Evolutionary conservation across 1,140 invertebrate genomes (phyloP).

Genomic region (Dinothrombium tinctorium): DNA sequence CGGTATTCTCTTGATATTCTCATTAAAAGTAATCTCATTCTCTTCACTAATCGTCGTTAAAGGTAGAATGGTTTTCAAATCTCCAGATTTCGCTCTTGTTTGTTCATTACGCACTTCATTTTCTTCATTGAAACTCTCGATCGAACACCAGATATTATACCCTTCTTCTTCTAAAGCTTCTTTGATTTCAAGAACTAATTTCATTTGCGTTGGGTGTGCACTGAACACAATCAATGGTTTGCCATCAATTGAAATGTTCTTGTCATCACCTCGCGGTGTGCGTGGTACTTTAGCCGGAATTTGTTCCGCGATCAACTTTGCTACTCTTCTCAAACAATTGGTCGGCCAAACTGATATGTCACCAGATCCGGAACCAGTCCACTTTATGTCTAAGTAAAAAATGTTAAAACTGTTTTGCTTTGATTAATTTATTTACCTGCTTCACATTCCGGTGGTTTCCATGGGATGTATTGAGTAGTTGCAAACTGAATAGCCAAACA

Average conservation of each 20-base stretch:
- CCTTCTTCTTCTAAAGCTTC: conserved; percentile 16
- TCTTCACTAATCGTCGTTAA: too few species aligned
- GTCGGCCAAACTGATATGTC: background rate
- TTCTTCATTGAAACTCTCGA: too few species aligned
- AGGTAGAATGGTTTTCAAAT: too few species aligned
- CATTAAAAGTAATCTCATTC: too few species aligned
- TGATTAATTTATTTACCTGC: background rate
- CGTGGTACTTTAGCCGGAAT: background rate
- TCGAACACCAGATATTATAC: conserved; percentile 20
- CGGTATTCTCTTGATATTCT: too few species aligned
- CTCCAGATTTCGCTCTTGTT: too few species aligned
- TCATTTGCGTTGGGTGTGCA: conserved; percentile 15
- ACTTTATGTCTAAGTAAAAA: background rate
- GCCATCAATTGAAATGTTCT: conserved; percentile 1
- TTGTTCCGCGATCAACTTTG: conserved; percentile 1
- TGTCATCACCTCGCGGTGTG: background rate
- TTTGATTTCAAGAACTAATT: conserved; percentile 15
- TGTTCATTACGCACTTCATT: too few species aligned
- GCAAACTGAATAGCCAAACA: conserved; percentile 28
- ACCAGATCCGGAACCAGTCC: background rate
- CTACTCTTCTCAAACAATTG: background rate
- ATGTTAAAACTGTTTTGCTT: background rate
- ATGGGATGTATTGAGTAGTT: conserved; percentile 20
- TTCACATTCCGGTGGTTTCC: conserved; percentile 11
- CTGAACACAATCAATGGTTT: conserved; percentile 15